Conservation (phyloP, 2,888 invertebrate genomes). For the Sinodicranocentrus sp. region DNA sequence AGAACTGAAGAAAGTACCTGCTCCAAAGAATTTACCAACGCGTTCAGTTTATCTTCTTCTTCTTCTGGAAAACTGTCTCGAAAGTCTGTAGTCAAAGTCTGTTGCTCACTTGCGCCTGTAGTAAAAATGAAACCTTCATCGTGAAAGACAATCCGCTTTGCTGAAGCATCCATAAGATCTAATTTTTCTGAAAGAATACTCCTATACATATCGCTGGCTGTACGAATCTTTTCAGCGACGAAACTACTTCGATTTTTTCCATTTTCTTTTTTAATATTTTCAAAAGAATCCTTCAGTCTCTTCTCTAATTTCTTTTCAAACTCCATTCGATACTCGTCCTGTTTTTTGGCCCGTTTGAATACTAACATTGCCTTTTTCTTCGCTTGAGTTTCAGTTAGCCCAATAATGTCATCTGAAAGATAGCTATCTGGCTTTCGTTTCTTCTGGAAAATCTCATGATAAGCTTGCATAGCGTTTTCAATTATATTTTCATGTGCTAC, state of each 20-base stretch:
- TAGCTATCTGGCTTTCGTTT: too few species aligned
- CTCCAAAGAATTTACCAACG: not conserved
- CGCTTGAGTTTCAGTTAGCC: not conserved
- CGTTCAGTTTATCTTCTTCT: not conserved
- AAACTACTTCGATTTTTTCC: not conserved
- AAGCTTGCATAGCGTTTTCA: not conserved
- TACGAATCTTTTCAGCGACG: not conserved
- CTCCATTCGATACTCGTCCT: not conserved
- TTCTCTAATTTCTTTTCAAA: slow-evolving; percentile 8
- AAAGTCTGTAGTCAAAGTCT: too few species aligned
- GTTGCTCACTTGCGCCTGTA: too few species aligned
- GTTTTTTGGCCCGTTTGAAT: slow-evolving; percentile 2
- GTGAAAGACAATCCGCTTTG: too few species aligned
- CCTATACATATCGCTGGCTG: too few species aligned
- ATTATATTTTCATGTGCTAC: not conserved
- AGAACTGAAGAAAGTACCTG: not conserved
- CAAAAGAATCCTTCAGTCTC: not conserved
- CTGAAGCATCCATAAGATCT: too few species aligned
- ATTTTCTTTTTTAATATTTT: slow-evolving; percentile 17
- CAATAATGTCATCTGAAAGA: too few species aligned
- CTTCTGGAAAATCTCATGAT: not conserved
- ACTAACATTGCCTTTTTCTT: slow-evolving; percentile 2
- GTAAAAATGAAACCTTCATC: too few species aligned
- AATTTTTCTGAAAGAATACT: too few species aligned
- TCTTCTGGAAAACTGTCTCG: slow-evolving; percentile 5